phyloP scores from a whole-genome alignment of 2,797 vertebrate genomes.

The Pelodytes ibericus region DNA sequence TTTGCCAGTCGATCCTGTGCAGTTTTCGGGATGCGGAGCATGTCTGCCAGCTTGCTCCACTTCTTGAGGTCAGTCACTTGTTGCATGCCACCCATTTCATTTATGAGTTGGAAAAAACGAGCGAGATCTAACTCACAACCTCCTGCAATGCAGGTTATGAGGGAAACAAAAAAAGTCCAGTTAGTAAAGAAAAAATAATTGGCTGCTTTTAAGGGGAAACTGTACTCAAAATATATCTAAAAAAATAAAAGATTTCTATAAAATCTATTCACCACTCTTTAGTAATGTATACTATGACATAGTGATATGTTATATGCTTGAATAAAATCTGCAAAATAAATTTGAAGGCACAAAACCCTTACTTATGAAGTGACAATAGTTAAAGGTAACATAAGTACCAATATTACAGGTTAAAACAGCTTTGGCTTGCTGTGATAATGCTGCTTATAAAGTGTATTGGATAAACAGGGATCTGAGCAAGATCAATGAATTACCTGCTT shows the following conservation, averaged over 20 bases:
- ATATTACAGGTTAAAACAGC: not conserved
- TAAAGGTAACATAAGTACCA: too few species aligned
- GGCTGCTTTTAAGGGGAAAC: not conserved
- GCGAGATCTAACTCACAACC: constrained; percentile 98
- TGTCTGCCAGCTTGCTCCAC: constrained; percentile 97
- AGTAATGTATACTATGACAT: not conserved
- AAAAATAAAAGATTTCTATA: too few species aligned
- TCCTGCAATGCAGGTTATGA: constrained; percentile 67
- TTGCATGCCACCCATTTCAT: constrained; percentile 99
- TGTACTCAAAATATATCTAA: too few species aligned
- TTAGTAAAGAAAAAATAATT: not conserved
- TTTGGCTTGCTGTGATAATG: not conserved
- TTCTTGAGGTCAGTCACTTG: constrained; percentile 99
- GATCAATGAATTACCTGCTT: not conserved
- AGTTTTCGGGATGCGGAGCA: constrained; percentile 94
- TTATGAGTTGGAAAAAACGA: constrained; percentile 97
- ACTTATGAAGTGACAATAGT: too few species aligned
- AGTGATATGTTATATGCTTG: not conserved
- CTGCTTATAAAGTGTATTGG: not conserved
- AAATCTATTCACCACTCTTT: not conserved
- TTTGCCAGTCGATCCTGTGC: constrained; percentile 98
- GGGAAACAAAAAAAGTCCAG: constrained; percentile 56
- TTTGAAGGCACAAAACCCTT: not conserved
- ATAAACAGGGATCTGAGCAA: not conserved
- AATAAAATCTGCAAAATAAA: not conserved